Evolutionary conservation across 2,888 invertebrate species (phyloP).

Genomic region (Aleiodes alternator): DNA sequence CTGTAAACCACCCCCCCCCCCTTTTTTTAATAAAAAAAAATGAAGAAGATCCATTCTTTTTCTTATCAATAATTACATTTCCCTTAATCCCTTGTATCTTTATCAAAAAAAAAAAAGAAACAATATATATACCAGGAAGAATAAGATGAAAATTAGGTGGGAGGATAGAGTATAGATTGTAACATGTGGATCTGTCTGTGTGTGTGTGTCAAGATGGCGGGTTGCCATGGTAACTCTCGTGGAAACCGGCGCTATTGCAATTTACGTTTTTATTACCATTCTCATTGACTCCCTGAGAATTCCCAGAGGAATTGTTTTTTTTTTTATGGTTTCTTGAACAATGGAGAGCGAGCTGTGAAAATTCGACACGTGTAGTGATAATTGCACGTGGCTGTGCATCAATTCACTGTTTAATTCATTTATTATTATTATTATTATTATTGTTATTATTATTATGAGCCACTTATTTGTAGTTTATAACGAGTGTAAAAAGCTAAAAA

Average conservation of each 20-base stretch:
- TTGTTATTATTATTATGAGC: no score
- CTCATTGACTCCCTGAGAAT: conserved; percentile 1
- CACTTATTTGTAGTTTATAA: no score
- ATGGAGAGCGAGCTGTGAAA: neutral
- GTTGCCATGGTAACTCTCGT: conserved; percentile 69
- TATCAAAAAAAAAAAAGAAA: neutral
- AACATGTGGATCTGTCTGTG: conserved; percentile 36
- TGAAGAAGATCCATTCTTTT: neutral
- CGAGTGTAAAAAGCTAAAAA: no score
- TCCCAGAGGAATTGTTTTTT: neutral
- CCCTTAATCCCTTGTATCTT: neutral
- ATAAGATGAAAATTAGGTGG: conserved; percentile 43
- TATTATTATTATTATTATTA: no score
- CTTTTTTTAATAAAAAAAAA: neutral
- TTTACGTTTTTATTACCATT: conserved; percentile 22
- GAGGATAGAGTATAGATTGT: conserved; percentile 39
- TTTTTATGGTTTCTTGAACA: neutral
- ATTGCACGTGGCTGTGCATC: no score
- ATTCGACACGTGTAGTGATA: neutral
- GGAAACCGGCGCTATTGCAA: conserved; percentile 49
- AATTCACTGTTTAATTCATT: neutral
- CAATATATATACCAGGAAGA: no score
- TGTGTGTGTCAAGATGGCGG: conserved; percentile 72
- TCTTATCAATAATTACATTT: no score
- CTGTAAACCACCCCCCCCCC: neutral